Conservation (phyloP, 2,888 invertebrate genomes). For the Diachrysia chrysitis region DNA sequence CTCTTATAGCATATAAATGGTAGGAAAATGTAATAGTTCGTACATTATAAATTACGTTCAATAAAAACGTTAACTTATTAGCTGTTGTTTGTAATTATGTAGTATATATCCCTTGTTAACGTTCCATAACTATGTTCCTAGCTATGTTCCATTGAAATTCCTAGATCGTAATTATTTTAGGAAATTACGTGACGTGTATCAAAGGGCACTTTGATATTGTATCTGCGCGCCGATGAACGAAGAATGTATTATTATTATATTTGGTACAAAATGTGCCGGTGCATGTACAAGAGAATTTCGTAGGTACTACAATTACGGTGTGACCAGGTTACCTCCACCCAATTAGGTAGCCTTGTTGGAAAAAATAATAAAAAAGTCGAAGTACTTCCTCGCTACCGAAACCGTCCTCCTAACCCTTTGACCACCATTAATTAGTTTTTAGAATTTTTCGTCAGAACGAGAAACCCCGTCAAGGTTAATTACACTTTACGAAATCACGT, state of each 20-base stretch:
- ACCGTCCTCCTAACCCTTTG: slow-evolving; percentile 68
- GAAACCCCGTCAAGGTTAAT: slow-evolving; percentile 20
- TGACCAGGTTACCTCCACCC: slow-evolving; percentile 51
- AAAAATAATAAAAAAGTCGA: slow-evolving; percentile 71
- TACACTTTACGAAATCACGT: background rate
- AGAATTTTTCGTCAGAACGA: slow-evolving; percentile 49
- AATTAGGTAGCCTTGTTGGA: slow-evolving; percentile 64
- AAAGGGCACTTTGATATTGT: slow-evolving; percentile 66
- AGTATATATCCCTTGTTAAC: background rate
- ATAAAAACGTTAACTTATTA: slow-evolving; percentile 86
- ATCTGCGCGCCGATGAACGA: slow-evolving; percentile 50
- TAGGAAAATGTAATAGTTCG: slow-evolving; percentile 82
- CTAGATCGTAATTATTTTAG: slow-evolving; percentile 52
- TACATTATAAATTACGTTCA: slow-evolving; percentile 84
- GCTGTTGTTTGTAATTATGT: slow-evolving; percentile 61
- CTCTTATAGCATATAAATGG: slow-evolving; percentile 75
- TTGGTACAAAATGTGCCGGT: slow-evolving; percentile 44
- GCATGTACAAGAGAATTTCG: slow-evolving; percentile 26
- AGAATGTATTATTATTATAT: slow-evolving; percentile 73
- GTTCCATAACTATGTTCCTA: slow-evolving; percentile 13
- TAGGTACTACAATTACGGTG: slow-evolving; percentile 33
- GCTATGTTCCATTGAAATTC: slow-evolving; percentile 43
- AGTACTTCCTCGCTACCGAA: slow-evolving; percentile 68
- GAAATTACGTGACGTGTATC: slow-evolving; percentile 57
- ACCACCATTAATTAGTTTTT: slow-evolving; percentile 78